Evolutionary conservation across 2,888 invertebrate genomes (phyloP).

Genomic region (Eubasilissa splendida): DNA sequence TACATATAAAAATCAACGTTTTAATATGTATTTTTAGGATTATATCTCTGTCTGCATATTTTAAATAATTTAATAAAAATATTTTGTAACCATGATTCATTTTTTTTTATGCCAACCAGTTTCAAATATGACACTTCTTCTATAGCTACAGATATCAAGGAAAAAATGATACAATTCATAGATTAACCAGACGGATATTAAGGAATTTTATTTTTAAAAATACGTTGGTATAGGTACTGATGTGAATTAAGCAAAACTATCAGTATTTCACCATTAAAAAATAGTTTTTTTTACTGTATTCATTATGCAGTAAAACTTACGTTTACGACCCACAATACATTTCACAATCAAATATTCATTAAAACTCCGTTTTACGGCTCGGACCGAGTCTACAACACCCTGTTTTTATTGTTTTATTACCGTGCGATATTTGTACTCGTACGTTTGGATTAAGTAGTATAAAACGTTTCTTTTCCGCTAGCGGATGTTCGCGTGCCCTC

Average conservation of each 20-base stretch:
- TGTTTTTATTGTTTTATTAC: slow-evolving; percentile 50
- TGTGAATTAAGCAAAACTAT: not conserved
- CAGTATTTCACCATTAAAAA: not conserved
- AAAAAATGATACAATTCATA: too few relatives aligned
- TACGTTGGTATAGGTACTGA: too few relatives aligned
- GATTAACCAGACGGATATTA: too few relatives aligned
- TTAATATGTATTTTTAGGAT: too few relatives aligned
- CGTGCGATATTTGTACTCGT: slow-evolving; percentile 50
- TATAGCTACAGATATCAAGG: too few relatives aligned
- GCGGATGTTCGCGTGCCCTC: slow-evolving; percentile 45
- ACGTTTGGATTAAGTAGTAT: slow-evolving; percentile 51
- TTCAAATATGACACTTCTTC: too few relatives aligned
- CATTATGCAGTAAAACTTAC: slow-evolving; percentile 29
- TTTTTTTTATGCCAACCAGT: too few relatives aligned
- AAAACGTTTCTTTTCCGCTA: slow-evolving; percentile 48
- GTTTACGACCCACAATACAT: slow-evolving; percentile 23
- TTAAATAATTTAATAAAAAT: too few relatives aligned
- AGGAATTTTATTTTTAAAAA: too few relatives aligned
- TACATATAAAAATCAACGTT: too few relatives aligned
- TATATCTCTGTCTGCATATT: too few relatives aligned
- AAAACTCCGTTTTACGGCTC: slow-evolving; percentile 20
- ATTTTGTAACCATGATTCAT: too few relatives aligned
- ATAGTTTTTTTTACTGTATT: slow-evolving; percentile 14
- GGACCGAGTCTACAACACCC: slow-evolving; percentile 15
- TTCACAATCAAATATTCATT: slow-evolving; percentile 38